Evolutionary conservation across 2,888 invertebrate species (phyloP), one percentile per base, ranked within the genome.

Genomic region (Phaedon cochleariae): DNA sequence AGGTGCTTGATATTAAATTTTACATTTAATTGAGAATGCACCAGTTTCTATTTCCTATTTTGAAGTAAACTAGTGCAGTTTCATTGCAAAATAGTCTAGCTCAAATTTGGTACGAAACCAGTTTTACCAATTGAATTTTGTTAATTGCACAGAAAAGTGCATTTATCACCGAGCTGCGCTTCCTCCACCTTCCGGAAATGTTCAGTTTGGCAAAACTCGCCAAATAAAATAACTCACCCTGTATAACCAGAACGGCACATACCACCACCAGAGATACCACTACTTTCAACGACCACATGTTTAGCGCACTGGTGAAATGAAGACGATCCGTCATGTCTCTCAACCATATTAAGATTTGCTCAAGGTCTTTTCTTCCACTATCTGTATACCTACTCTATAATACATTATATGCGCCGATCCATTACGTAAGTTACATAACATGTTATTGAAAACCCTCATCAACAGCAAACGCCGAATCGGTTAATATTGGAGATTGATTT

Each of bases 221-320:
- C n/a, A n/a, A n/a, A n/a, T n/a, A n/a, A n/a, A n/a, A 52, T n/a
- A 34, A 67, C 70, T 73, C 64, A 75, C 75, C 75, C 67, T 73
- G 70, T 51, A 70, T 64, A 51, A 71, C 59, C 21, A 74, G 46
- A 61, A 73, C 67, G 10, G 66, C 60, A 15, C 49, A 62, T 22
- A 74, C 54, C 49, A 70, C 41, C 41, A 67, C 9, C n/a, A n/a
- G n/a, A n/a, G n/a, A n/a, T n/a, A n/a, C n/a, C 34, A 20, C 31
- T 26, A 51, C 48, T 5, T 18, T 29, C 18, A 29, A 15, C 22
- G 31, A 29, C 15, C 46, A n/a, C 41, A 41, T 41, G 41, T n/a
- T 41, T 41, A 15, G 4, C 15, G 41, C 41, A 41, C 41, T 10
- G 41, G 41, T 46, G 59, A 69, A 73, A 74, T 71, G 74, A 76